Conservation (phyloP, 1,140 invertebrate genomes). For the Notospermus geniculatus region DNA sequence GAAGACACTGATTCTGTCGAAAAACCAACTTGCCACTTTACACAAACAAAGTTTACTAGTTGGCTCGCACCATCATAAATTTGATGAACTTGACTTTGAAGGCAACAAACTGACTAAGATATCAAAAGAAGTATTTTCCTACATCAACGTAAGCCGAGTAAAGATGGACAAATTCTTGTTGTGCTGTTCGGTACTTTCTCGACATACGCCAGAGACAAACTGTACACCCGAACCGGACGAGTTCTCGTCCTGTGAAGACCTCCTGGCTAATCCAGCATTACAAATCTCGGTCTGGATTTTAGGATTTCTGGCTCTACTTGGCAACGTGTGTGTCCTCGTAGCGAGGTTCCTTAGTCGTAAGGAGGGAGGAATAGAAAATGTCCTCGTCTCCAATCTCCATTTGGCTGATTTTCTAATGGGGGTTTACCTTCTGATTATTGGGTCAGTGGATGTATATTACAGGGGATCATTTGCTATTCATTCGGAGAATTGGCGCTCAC, state of each 20-base stretch:
- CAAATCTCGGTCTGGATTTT: constrained; percentile 8
- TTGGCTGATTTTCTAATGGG: constrained; percentile 1
- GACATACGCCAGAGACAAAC: not conserved
- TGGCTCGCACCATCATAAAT: no score
- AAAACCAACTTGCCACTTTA: no score
- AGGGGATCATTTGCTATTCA: not conserved
- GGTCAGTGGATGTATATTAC: not conserved
- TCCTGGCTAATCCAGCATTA: not conserved
- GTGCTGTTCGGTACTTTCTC: not conserved
- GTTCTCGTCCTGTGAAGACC: constrained; percentile 5
- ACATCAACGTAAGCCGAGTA: no score
- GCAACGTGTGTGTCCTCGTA: constrained; percentile 3
- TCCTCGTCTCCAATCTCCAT: not conserved
- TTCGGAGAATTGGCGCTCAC: not conserved
- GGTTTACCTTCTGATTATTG: not conserved
- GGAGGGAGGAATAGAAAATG: not conserved
- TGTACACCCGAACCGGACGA: not conserved
- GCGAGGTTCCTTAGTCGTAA: not conserved
- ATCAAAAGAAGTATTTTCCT: not conserved
- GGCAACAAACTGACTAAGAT: no score
- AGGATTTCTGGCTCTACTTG: constrained; percentile 9
- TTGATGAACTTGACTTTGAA: no score
- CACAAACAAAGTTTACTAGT: no score
- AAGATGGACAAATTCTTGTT: constrained; percentile 1
- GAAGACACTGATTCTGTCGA: no score